phyloP scores from a whole-genome alignment of 2,888 invertebrate species.

The Uropetala carovei region DNA sequence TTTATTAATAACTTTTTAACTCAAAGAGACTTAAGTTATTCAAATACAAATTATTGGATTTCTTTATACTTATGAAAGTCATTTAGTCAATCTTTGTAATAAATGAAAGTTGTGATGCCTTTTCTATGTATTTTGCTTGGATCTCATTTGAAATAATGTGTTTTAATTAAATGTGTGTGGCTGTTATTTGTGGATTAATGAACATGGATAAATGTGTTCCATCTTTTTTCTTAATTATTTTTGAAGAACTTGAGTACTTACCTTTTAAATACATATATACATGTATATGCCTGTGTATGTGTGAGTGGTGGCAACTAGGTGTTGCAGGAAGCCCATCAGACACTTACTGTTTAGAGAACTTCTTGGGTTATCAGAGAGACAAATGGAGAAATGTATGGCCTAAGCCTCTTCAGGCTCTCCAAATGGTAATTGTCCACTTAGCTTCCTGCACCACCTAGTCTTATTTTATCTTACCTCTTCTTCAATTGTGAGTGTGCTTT shows the following conservation, averaged over 20 bases:
- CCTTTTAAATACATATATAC: no score
- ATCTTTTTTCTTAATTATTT: conserved; percentile 3
- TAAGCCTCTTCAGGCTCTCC: no score
- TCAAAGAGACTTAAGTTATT: neutral
- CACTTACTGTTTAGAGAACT: no score
- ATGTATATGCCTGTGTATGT: no score
- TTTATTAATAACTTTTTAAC: neutral
- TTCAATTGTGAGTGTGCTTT: no score
- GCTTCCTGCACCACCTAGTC: no score
- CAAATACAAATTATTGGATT: neutral
- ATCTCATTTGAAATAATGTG: conserved; percentile 15
- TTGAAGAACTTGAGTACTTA: neutral
- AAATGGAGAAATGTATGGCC: no score
- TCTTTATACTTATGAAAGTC: neutral
- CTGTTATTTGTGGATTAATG: conserved; percentile 42
- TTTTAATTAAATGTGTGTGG: conserved; percentile 31
- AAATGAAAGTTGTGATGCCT: neutral
- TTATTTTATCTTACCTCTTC: no score
- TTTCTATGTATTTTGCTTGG: conserved; percentile 41
- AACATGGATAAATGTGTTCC: conserved; percentile 52
- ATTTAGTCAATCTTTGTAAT: neutral
- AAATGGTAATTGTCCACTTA: no score
- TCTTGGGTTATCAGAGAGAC: no score
- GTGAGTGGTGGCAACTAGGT: no score
- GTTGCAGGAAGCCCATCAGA: no score